phyloP scores from a whole-genome alignment of 1,140 invertebrate genomes.

The Procambarus virginalis region DNA sequence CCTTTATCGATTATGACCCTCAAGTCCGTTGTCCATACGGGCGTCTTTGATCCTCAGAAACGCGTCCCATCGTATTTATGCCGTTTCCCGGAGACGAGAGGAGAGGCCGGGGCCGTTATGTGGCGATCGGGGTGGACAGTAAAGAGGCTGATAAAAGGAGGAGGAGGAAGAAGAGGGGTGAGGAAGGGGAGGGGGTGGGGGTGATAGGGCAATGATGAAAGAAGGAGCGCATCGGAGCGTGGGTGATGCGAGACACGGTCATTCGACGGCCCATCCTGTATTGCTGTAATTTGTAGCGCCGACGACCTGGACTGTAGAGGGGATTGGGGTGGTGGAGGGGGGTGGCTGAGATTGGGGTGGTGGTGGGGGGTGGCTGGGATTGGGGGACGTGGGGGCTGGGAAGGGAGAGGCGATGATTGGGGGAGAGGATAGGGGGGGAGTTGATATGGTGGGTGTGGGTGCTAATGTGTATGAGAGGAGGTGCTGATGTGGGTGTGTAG shows the following conservation, averaged over 20 bases:
- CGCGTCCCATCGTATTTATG: not conserved
- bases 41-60: not conserved
- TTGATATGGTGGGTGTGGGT: too few relatives aligned
- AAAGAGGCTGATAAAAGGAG: constrained; percentile 51
- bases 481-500: too few relatives aligned
- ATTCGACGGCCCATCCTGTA: constrained; percentile 2
- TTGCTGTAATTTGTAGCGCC: constrained; percentile 34
- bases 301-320: constrained; percentile 5
- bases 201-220: not conserved
- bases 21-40: not conserved
- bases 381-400: too few relatives aligned
- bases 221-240: constrained; percentile 29
- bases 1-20: not conserved
- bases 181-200: not conserved
- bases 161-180: not conserved
- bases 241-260: constrained; percentile 34
- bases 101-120: constrained; percentile 34
- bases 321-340: too few relatives aligned
- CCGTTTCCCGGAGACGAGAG: constrained; percentile 19
- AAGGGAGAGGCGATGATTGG: too few relatives aligned
- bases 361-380: not conserved
- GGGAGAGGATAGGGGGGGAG: too few relatives aligned
- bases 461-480: too few relatives aligned
- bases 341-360: not conserved
- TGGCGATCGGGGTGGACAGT: constrained; percentile 46